Conservation (phyloP, 2,113 vertebrate species). For the Rhinolophus sinicus region DNA sequence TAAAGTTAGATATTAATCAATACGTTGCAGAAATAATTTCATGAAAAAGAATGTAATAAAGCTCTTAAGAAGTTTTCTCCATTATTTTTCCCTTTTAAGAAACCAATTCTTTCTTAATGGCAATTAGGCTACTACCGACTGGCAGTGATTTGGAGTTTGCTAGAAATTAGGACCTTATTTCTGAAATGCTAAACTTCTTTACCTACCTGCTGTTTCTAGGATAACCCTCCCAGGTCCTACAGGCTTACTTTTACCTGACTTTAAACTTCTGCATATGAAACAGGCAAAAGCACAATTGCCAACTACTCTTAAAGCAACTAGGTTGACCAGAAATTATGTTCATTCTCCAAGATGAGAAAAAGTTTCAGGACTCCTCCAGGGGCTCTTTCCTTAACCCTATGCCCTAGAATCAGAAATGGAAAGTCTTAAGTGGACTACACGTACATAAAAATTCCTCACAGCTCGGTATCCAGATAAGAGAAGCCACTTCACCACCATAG, state of each 20-base stretch:
- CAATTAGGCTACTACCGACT: constrained; percentile 81
- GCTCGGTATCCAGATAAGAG: not conserved
- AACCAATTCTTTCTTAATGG: constrained; percentile 84
- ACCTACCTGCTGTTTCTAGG: constrained; percentile 74
- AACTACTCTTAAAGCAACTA: constrained; percentile 35
- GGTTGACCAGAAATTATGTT: constrained; percentile 60
- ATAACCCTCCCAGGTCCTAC: constrained; percentile 61
- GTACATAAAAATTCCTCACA: not conserved
- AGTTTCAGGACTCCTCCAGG: not conserved
- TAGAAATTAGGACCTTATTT: constrained; percentile 82
- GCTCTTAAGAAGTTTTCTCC: constrained; percentile 84
- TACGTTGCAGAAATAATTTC: constrained; percentile 86
- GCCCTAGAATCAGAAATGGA: constrained; percentile 42
- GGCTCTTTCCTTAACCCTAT: constrained; percentile 18
- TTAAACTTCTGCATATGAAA: constrained; percentile 64
- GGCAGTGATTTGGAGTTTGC: constrained; percentile 76
- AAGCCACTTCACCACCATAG: not conserved
- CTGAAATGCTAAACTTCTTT: constrained; percentile 80
- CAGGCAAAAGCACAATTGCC: not conserved
- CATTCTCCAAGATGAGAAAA: constrained; percentile 47
- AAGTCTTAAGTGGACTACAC: constrained; percentile 5
- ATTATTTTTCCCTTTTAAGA: constrained; percentile 84
- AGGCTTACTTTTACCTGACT: constrained; percentile 71
- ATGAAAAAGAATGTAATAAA: constrained; percentile 84
- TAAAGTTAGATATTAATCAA: constrained; percentile 88